phyloP scores from a whole-genome alignment of 1,140 invertebrate genomes.

The Hycleus phaleratus region DNA sequence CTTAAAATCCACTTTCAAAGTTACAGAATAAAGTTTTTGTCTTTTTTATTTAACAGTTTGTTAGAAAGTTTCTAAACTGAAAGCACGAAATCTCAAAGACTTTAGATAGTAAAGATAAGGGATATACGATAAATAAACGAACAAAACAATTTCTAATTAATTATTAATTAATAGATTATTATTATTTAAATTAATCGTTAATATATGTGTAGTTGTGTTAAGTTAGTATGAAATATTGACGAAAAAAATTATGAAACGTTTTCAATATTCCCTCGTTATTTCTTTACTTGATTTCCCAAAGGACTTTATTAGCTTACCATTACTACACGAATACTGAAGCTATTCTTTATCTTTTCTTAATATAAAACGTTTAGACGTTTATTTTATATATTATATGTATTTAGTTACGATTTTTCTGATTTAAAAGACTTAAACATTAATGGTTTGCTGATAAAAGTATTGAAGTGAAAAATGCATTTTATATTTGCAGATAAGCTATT shows the following conservation, averaged over 20 bases:
- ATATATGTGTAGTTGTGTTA: too few species aligned
- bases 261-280: constrained; percentile 11
- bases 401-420: background rate
- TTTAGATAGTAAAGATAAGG: too few species aligned
- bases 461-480: constrained; percentile 10
- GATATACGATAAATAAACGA: constrained; percentile 1
- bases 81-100: constrained; percentile 3
- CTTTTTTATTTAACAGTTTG: constrained; percentile 14
- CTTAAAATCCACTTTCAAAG: constrained; percentile 14
- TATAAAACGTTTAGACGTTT: constrained; percentile 2
- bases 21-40: constrained; percentile 7
- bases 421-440: constrained; percentile 1
- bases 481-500: constrained; percentile 8
- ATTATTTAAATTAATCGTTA: too few species aligned
- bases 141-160: too few species aligned
- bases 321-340: constrained; percentile 4
- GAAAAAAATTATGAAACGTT: constrained; percentile 8
- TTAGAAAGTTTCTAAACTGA: constrained; percentile 9
- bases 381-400: too few species aligned
- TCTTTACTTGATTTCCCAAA: constrained; percentile 6
- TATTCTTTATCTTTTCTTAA: constrained; percentile 3
- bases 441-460: constrained; percentile 3
- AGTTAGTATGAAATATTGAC: too few species aligned
- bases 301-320: constrained; percentile 14
- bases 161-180: too few species aligned